Evolutionary conservation across 2,113 vertebrate genomes (phyloP).

Genomic region (Mastomys natalensis): DNA sequence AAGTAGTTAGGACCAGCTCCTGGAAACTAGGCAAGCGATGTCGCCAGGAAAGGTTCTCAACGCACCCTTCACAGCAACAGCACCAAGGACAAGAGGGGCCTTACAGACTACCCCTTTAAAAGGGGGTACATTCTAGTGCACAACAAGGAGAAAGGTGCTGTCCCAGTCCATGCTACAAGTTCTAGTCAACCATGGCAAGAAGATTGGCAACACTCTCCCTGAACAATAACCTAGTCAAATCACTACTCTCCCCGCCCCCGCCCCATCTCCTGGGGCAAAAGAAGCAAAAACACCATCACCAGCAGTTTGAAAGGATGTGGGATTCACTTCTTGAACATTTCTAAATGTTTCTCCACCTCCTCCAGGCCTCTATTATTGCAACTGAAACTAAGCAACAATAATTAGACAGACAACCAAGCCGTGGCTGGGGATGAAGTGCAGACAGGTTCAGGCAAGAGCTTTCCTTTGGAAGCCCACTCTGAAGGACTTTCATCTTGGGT

Average conservation of each 20-base stretch:
- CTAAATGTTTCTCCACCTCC: conserved; percentile 58
- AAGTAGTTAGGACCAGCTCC: neutral
- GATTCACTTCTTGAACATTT: neutral
- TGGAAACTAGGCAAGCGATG: too few relatives aligned
- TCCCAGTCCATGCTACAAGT: neutral
- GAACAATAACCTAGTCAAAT: neutral
- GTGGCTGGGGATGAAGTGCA: neutral
- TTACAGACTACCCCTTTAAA: neutral
- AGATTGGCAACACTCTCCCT: neutral
- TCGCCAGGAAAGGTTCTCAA: neutral
- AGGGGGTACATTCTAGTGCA: neutral
- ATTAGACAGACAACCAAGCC: neutral
- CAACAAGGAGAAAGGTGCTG: neutral
- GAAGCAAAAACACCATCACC: neutral
- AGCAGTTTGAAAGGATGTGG: conserved; percentile 65
- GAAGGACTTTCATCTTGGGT: neutral
- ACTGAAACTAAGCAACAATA: conserved; percentile 45
- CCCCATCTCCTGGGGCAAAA: neutral
- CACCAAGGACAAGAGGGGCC: neutral
- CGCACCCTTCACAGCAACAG: neutral
- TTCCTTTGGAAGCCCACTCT: neutral
- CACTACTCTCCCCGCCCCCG: neutral
- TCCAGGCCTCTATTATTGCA: conserved; percentile 38
- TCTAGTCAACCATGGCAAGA: neutral
- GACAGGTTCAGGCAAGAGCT: conserved; percentile 11